Evolutionary conservation across 2,888 invertebrate species (phyloP), one percentile per base, ranked within the genome.

Genomic region (Lissocephala sabroskyi): DNA sequence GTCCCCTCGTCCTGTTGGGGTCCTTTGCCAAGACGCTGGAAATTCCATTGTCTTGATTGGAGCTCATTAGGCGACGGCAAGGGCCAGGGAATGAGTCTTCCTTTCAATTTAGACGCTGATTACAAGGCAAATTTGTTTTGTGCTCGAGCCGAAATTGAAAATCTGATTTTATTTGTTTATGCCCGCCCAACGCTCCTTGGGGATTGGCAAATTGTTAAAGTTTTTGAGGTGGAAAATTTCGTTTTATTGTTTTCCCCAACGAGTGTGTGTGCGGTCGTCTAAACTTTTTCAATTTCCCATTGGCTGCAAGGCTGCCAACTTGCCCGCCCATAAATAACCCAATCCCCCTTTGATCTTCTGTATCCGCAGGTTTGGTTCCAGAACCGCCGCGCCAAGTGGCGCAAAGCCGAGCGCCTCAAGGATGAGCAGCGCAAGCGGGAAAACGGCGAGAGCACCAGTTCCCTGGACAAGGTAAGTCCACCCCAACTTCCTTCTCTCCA

Each of bases 331-430:
- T n/a, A n/a, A n/a, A n/a, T n/a, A n/a, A n/a, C n/a, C n/a, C n/a
- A n/a, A n/a, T 14, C 9, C 11, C 26, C 30, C 13, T 41, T 41
- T 41, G 7, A 16, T 26, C 26, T 6, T 26, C 9, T 32, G n/a
- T 52, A 10, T 39, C 28, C 26, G 9, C 85, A 95, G 95, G 95
- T 95, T 26, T 96, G 95, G 95, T 95, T 95, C 82, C 95, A 96
- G 88, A 96, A 96, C 80, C 89, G 96, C 35, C 87, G 96, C 50
- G 96, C 96, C 32, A 96, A 96, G 85, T 96, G 95, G 95, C 88
- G 96, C 55, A 96, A 96, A 85, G 95, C 94, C 37, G 95, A 96
- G 84, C 88, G 96, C 26, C 88, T 96, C 81, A 95, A 95, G 86
- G 95, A 96, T 80, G 96, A 96, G 78, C 94, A 95, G 82, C 87